Evolutionary conservation across 1,140 invertebrate genomes (phyloP), one percentile per base, ranked within the genome.

Genomic region (Drosophila tristis): DNA sequence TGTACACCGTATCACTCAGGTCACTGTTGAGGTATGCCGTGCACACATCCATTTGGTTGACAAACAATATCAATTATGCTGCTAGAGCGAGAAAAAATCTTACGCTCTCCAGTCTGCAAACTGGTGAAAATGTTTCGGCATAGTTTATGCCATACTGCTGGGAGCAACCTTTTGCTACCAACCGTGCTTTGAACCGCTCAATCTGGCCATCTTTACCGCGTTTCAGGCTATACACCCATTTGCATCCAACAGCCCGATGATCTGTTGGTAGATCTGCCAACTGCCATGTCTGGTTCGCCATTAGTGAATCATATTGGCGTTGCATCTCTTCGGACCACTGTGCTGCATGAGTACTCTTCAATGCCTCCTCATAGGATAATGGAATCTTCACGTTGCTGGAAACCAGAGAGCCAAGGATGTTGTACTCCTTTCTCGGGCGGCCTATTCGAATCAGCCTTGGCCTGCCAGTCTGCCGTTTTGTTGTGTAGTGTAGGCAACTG

Each of bases 1-100:
- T n/a, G n/a, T n/a, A n/a, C n/a, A 58, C 44, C 20, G 16, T 16
- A 16, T 16, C 16, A 0, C 16, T 16, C 16, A 16, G 16, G 16
- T 16, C 16, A 16, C 16, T 16, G 6, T 51, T 47, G 39, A 66
- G 48, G 26, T 58, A 66, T 15, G 26, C 39, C 3, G 54, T 65
- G 8, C 54, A 58, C 11, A 39, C 63, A 56, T 59, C 16, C 26
- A 59, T 48, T 7, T 55, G 53, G 16, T 55, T 11, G 5, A 44
- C 11, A 43, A 58, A 20, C 9, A 51, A 16, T 3, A 31, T 13
- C 2, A 50, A n/a, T n/a, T n/a, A n/a, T n/a, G n/a, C n/a, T n/a
- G n/a, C n/a, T n/a, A n/a, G n/a, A n/a, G n/a, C n/a, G n/a, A n/a
- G n/a, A n/a, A n/a, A n/a, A n/a, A n/a, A n/a, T n/a, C n/a, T n/a